Base-by-base conservation (phyloP, 2,888 invertebrate species). In the Drosophila quinaria region DNA sequence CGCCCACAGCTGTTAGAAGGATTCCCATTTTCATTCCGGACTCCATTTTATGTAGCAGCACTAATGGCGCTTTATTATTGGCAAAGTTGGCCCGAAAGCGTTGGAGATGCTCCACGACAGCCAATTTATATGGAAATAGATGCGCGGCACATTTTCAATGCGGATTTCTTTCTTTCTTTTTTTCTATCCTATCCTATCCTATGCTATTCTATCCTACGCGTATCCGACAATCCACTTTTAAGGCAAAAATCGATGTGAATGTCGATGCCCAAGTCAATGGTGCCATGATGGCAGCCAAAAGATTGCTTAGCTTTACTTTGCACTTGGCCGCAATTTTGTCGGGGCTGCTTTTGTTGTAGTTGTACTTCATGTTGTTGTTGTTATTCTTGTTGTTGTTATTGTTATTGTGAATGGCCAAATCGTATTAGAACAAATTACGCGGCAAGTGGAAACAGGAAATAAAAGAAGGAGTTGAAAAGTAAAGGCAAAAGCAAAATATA, bases 31-130 rank as follows among this genome's bases (percentile, higher is more conserved):
- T 35, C 55, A 46, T 55, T 47, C 47, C 50, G 55, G 56, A 51
- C 67, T 67, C 63, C 81, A 74, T 73, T 89, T 88, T 89, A 88
- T 90, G 87, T 78, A 89, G 90, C 90, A 84, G 84, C 87, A 90
- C 90, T 88, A 90, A 90, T 90, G 90, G 87, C 85, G 78, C 85
- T 89, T 84, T 89, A 90, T 88, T 88, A 90, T 88, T 90, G 87
- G 78, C 78, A 90, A 88, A 87, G 89, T 89, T 90, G 68, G 78
- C 76, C 71, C 76, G 50, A 63, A 51, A 72, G 72, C 78, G 60
- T 46, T 80, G 78, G 72, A 69, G 47, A 19, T 55, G 81, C 80
- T 78, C 59, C 65, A 77, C 72, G 74, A 83, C 77, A 76, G 87
- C 89, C 84, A 87, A 89, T 88, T 89, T 90, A 87, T 87, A 90